Conservation (phyloP, 2,797 vertebrate genomes). For the Myotis myotis region DNA sequence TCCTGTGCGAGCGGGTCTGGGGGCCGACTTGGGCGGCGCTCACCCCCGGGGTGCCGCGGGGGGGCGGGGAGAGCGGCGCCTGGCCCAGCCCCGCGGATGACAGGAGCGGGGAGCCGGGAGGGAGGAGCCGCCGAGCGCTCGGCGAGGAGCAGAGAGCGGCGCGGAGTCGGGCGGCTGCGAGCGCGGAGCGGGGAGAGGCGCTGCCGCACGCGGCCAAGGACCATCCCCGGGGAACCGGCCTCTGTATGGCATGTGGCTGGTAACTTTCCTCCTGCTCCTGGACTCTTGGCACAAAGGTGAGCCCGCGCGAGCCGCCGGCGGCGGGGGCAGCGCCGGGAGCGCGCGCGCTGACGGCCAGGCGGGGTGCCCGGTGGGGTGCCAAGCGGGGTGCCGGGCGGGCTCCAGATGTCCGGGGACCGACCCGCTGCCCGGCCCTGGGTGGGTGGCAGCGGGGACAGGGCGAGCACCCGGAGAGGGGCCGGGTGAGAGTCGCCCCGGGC, state of each 20-base stretch:
- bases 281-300: constrained; percentile 97
- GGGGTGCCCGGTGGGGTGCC: not conserved
- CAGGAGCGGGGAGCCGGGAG: constrained; percentile 85
- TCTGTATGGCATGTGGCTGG: constrained; percentile 99
- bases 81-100: constrained; percentile 84
- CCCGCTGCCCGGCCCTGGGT: not conserved
- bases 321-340: not conserved
- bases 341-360: not conserved
- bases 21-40: not conserved
- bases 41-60: constrained; percentile 56
- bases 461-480: not conserved
- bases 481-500: constrained; percentile 33
- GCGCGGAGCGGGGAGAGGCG: constrained; percentile 88
- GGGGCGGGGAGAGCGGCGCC: constrained; percentile 82
- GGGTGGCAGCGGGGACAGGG: constrained; percentile 11
- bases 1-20: not conserved
- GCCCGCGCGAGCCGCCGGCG: constrained; percentile 59
- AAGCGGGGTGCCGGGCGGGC: constrained; percentile 15
- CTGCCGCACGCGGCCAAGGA: constrained; percentile 87
- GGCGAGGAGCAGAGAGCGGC: constrained; percentile 82
- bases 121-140: constrained; percentile 79
- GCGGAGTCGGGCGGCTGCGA: constrained; percentile 81
- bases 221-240: constrained; percentile 94
- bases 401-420: not conserved
- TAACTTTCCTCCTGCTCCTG: constrained; percentile 98